Percentiles rank a stretch among this genome's conserved stretches.
Evolutionary conservation across 2,113 vertebrate species (phyloP).

Genomic region (Helogale parvula): DNA sequence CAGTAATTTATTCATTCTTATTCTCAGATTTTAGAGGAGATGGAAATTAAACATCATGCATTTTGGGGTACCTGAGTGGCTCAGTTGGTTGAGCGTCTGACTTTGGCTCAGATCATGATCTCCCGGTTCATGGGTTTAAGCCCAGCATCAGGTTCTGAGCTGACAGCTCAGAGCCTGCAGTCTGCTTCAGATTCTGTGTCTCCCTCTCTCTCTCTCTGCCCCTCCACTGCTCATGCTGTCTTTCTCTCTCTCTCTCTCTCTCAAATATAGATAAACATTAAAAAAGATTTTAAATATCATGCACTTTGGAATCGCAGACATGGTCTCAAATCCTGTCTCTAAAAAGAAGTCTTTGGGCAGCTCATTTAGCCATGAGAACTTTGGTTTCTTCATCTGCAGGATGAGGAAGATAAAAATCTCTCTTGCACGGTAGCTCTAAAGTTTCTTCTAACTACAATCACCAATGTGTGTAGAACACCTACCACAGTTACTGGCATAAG

Average conservation of each 20-base stretch:
- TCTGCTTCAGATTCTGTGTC: too few species aligned
- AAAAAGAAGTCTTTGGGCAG: constrained; percentile 18
- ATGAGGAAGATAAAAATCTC: constrained; percentile 17
- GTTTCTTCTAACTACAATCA: background rate
- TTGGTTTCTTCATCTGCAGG: background rate
- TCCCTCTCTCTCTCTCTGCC: too few species aligned
- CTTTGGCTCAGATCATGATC: too few species aligned
- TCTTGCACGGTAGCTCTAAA: background rate
- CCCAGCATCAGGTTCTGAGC: too few species aligned
- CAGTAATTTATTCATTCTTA: background rate
- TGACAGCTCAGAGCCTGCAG: too few species aligned
- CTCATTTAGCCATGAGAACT: background rate
- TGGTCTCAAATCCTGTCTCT: background rate
- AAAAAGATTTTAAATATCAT: background rate
- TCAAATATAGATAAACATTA: too few species aligned
- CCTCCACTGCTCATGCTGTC: too few species aligned
- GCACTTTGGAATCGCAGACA: background rate
- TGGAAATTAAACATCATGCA: constrained; percentile 30
- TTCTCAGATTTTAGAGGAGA: constrained; percentile 5
- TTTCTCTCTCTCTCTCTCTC: too few species aligned
- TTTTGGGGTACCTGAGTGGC: background rate
- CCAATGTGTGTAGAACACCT: background rate
- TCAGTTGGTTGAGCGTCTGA: too few species aligned
- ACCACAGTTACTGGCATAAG: background rate
- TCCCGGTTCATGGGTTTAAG: too few species aligned